Evolutionary conservation across 1,140 invertebrate species (phyloP).

Genomic region (Pseudachorutes palmiensis): DNA sequence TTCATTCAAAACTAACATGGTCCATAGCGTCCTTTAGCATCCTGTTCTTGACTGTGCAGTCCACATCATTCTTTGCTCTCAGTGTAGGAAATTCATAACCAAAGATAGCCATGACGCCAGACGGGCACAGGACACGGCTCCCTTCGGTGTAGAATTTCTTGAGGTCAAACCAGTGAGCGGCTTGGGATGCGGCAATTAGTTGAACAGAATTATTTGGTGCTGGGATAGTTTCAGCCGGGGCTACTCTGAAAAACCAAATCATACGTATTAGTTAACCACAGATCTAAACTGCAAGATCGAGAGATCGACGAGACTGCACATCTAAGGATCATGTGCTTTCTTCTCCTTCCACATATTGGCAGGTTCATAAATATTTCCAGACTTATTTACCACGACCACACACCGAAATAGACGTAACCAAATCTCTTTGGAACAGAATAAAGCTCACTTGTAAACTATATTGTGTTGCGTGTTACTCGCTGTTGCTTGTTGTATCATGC

Average conservation of each 20-base stretch:
- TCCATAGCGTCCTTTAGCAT: neutral
- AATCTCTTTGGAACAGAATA: too few relatives aligned
- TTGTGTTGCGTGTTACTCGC: conserved; percentile 11
- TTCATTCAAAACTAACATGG: neutral
- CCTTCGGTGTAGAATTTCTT: conserved; percentile 46
- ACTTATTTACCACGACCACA: too few relatives aligned
- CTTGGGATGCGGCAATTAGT: conserved; percentile 35
- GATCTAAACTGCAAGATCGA: too few relatives aligned
- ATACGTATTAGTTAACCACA: neutral
- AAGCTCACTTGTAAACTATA: conserved; percentile 21
- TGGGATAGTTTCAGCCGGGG: conserved; percentile 39
- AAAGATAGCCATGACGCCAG: conserved; percentile 42
- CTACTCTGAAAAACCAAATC: conserved; percentile 23
- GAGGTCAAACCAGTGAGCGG: conserved; percentile 49
- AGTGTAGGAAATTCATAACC: conserved; percentile 16
- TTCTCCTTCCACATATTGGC: too few relatives aligned
- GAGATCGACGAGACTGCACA: too few relatives aligned
- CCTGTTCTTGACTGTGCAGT: neutral
- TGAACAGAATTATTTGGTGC: conserved; percentile 43
- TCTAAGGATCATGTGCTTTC: too few relatives aligned
- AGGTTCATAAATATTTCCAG: too few relatives aligned
- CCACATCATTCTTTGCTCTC: too few relatives aligned
- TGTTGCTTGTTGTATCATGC: conserved; percentile 42
- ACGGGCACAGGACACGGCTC: conserved; percentile 42
- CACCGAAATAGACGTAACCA: too few relatives aligned